Evolutionary conservation across 2,113 vertebrate species (phyloP), one percentile per base, ranked within the genome.

Genomic region (Nannospalax galili): DNA sequence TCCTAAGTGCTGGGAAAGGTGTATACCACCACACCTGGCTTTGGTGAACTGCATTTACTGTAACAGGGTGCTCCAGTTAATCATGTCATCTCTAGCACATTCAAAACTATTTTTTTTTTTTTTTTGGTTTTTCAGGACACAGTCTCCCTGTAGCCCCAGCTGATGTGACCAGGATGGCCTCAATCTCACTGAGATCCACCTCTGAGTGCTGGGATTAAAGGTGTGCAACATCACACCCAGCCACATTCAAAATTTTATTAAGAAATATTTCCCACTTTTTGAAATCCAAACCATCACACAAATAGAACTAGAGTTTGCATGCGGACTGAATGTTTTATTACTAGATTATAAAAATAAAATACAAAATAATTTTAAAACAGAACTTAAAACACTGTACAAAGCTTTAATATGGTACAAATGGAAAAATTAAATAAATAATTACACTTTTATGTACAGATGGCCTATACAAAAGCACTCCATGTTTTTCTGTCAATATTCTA

Each of bases 301-400:
- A 97, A 97, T 42, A 97, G 96, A 96, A 96, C 15, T 97, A 97
- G 97, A 98, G 97, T 99, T 98, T 98, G 99, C 99, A 99, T 99
- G 99, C 99, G 98, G 98, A 99, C 99, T 99, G 99, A 99, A 98
- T 99, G 99, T 99, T 99, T 99, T 99, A 99, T 99, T 99, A 99
- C 99, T 99, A 98, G 99, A 99, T 99, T 99, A 99, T 99, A 99
- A 99, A 99, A 99, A 99, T 99, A 99, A 99, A 99, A 99, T 99
- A 99, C 98, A 99, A 99, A 99, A 99, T 99, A 99, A 99, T 99
- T 99, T 99, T 97, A 99, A 99, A 99, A 99, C 98, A 98, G 96
- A 99, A 98, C 98, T 98, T 98, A 99, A 98, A 99, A 99, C 99
- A 99, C 99, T 99, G 99, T 99, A 99, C 99, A 99, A 99, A 98